Base-by-base conservation (phyloP, 1,140 invertebrate genomes). In the Ganaspis sp. region DNA sequence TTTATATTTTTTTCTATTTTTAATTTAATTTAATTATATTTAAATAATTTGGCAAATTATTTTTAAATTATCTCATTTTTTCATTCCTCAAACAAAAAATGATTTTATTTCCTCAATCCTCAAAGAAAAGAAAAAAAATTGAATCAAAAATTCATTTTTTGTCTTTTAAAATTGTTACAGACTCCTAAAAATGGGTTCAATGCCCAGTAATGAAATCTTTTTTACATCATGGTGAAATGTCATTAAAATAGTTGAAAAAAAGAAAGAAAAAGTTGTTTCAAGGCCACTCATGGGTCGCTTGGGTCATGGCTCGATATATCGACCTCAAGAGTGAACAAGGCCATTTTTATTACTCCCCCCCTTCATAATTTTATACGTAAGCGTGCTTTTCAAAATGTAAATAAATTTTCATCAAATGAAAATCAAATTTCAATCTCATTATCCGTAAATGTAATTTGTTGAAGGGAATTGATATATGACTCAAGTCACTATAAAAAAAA, bases 291-390 rank as follows among this genome's bases (percentile, higher is more conserved):
- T 34, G 26, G 58, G 26, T 64, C 58, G 15, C 58, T 11, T 12
- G 11, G 58, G 58, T 64, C 58, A 64, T 64, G 58, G 58, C 23
- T 34, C 58, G 23, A 64, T 64, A 29, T 64, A 64, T 34, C 58
- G 23, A 64, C 58, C 23, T 64, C n/a, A n/a, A 4, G 1, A 12
- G 26, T 64, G 58, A 64, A 64, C 58, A 64, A 34, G 58, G 26
- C 23, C 21, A 29, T 64, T 64, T 64, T 58, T 64, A 4, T n/a
- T 49, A 49, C 15, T n/a, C 26, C 26, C 8, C 23, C 58, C 58
- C 12, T 21, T 23, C 21, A 17, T 49, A 49, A 49, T 49, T 17
- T n/a, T 5, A 49, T 17, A 49, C 12, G 17, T n/a, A 49, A 15
- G 15, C 45, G 42, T 49, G 5, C 17, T 17, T 49, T 49, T 17